These are phyloP conservation scores for Meiosimyza decipiens DNA, from an alignment of 2,888 invertebrate species.

Conservation along the genomic window DNA sequence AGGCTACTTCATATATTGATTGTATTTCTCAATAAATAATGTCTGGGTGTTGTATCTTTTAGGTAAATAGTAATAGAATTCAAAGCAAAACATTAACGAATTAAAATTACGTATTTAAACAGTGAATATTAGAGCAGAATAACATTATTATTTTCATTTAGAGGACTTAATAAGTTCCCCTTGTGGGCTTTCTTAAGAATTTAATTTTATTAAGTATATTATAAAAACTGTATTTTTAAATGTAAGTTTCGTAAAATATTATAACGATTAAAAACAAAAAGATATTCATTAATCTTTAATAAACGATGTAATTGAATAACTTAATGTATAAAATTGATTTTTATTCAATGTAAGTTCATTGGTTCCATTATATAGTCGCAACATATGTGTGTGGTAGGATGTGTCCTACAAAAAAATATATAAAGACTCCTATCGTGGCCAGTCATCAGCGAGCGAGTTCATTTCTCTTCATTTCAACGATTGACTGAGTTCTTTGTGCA, in stretches of 20 bases:
- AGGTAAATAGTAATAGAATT: slow-evolving; percentile 6
- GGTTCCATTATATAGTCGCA: too few relatives aligned
- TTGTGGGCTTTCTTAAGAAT: background rate
- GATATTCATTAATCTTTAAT: background rate
- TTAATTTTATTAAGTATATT: background rate
- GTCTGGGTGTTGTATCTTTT: slow-evolving; percentile 16
- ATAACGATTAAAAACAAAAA: background rate
- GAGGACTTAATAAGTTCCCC: background rate
- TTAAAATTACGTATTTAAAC: background rate
- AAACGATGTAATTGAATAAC: slow-evolving; percentile 14
- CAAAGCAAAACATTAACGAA: background rate
- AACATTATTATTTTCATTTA: too few relatives aligned
- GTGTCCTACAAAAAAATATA: too few relatives aligned
- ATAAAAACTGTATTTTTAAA: background rate
- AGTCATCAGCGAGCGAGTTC: too few relatives aligned
- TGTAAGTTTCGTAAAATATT: slow-evolving; percentile 13
- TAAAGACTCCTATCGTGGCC: too few relatives aligned
- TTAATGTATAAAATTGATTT: background rate
- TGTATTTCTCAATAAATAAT: background rate
- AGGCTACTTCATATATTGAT: background rate
- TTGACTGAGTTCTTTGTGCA: too few relatives aligned
- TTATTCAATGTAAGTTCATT: too few relatives aligned
- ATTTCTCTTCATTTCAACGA: too few relatives aligned
- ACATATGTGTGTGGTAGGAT: too few relatives aligned
- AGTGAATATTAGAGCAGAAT: background rate